Base-by-base conservation (phyloP, 2,113 vertebrate species). In the Todiramphus chloris region DNA sequence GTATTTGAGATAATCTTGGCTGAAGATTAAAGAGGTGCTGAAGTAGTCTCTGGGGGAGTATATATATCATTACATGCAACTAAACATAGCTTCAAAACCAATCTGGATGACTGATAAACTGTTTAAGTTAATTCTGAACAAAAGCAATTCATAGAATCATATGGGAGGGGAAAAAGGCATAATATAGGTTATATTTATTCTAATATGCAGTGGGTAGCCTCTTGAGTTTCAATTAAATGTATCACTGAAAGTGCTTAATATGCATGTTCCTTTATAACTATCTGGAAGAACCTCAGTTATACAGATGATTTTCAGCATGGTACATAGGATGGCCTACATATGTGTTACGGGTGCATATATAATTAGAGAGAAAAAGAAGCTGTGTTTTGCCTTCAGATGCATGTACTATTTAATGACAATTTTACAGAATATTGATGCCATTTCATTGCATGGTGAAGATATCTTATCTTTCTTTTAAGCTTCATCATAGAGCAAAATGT, bases 1-100 rank as follows among this genome's bases (percentile, higher is more conserved):
- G 48, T 87, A 48, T 16, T 91, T 23, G 30, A 80, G 62, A 69
- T 91, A 82, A 60, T 89, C 72, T 95, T 95, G 87, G 93, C 88
- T 89, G n/a, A 89, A 90, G 83, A 94, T 87, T 94, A 95, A 92
- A 96, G 80, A 92, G 27, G 33, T 88, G 51, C 37, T 91, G 90
- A 90, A 87, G 67, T 24, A 80, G 86, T 12, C 60, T 88, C 66
- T 83, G 77, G 89, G 82, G 77, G 76, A 87, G 19, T 79, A 37
- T 63, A 48, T 94, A 33, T 89, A 44, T 83, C 51, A 59, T 95
- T 90, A 70, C 75, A 77, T 31, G 75, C n/a, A 90, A 63, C 60
- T 86, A 94, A 92, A 89, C 56, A 69, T 31, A 56, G 24, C 59
- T 96, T 96, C 94, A 93, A 86, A 96, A 89, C 44, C 85, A 91